A percentile compares a stretch with the other conserved stretches of the same genome.
Conservation (phyloP, 2,888 invertebrate species). For the Atrina japonica region DNA sequence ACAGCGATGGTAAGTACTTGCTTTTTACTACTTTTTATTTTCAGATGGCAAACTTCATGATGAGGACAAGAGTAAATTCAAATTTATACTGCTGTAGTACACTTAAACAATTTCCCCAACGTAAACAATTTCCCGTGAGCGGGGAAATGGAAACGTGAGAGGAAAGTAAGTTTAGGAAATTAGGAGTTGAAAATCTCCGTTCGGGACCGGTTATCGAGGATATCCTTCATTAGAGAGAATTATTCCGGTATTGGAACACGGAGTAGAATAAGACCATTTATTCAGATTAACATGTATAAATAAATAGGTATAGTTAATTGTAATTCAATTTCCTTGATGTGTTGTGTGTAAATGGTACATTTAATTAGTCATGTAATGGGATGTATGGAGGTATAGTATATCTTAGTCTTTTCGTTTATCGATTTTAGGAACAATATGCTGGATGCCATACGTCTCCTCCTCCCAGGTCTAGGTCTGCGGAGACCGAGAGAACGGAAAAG, state of each 20-base stretch:
- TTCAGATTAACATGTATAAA: slow-evolving; percentile 14
- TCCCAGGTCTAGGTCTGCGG: slow-evolving; percentile 17
- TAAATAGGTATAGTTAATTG: slow-evolving; percentile 4
- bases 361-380: no score
- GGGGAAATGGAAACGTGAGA: slow-evolving; percentile 31
- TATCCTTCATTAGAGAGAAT: slow-evolving; percentile 36
- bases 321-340: slow-evolving; percentile 1
- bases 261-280: no score
- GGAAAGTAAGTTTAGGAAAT: slow-evolving; percentile 41
- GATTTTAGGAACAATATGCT: not conserved
- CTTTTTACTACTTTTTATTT: slow-evolving; percentile 5
- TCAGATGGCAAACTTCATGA: not conserved
- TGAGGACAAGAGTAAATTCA: slow-evolving; percentile 9
- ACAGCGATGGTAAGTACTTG: slow-evolving; percentile 34
- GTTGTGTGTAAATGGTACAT: not conserved
- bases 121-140: slow-evolving; percentile 37
- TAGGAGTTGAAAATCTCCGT: slow-evolving; percentile 36
- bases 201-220: slow-evolving; percentile 30
- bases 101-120: slow-evolving; percentile 22
- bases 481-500: not conserved
- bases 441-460: not conserved
- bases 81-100: slow-evolving; percentile 5
- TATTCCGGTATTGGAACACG: slow-evolving; percentile 25
- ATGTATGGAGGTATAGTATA: no score
- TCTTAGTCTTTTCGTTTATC: not conserved